phyloP scores from a whole-genome alignment of 2,888 invertebrate species.

The Tipula vernalis region DNA sequence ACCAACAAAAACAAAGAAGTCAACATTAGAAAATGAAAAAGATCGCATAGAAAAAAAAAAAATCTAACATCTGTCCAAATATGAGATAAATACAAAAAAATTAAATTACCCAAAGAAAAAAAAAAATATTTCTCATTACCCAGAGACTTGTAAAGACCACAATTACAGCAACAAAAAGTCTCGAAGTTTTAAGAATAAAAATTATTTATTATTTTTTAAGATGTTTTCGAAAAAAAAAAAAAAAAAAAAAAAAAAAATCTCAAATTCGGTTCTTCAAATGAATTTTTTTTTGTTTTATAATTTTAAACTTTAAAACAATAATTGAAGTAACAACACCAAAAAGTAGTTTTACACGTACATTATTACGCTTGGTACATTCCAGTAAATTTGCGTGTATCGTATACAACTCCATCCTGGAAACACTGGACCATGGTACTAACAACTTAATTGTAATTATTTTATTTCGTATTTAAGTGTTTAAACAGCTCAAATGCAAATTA shows the following conservation, averaged over 20 bases:
- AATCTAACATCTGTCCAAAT: not conserved
- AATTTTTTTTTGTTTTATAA: not conserved
- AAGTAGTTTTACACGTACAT: not conserved
- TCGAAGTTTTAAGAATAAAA: not conserved
- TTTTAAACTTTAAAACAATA: not conserved
- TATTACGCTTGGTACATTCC: not conserved
- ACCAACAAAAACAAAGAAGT: not conserved
- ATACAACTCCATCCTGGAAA: not conserved
- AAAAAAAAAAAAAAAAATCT: not conserved
- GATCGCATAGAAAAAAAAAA: not conserved
- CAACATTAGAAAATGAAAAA: not conserved
- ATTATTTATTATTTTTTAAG: constrained; percentile 4
- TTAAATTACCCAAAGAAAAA: not conserved
- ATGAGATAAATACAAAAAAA: not conserved
- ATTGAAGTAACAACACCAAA: not conserved
- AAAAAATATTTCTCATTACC: not conserved
- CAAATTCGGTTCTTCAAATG: not conserved
- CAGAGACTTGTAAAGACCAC: not conserved
- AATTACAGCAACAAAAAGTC: not conserved
- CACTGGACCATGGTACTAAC: not conserved
- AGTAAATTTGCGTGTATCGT: not conserved
- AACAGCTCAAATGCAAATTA: not conserved
- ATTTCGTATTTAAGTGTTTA: not conserved
- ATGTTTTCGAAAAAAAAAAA: not conserved
- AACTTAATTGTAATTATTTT: not conserved